These are phyloP conservation scores for Heliopora coerulea DNA, from an alignment of 92 coral and sea anemone species.

Conservation along the genomic window DNA sequence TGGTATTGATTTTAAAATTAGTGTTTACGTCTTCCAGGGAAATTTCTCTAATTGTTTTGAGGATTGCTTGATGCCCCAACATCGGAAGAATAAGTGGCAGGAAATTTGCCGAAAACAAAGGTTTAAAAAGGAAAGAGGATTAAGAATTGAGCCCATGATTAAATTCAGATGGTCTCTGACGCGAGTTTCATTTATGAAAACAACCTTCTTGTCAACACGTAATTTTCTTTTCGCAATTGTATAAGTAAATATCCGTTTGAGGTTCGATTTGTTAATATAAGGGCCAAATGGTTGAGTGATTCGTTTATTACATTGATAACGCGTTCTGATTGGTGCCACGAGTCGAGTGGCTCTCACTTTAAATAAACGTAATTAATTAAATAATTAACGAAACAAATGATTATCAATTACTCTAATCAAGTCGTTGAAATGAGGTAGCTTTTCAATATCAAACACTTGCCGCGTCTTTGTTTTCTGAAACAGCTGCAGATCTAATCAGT, in stretches of 20 bases:
- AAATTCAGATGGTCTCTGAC: conserved; percentile 7
- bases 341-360: conserved; percentile 76
- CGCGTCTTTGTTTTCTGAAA: conserved; percentile 75
- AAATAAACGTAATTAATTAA: conserved; percentile 99
- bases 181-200: conserved; percentile 23
- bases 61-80: conserved; percentile 24
- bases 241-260: conserved; percentile 42
- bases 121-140: not conserved
- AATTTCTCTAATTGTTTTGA: conserved; percentile 49
- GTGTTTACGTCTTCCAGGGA: conserved; percentile 67
- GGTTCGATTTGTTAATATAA: conserved; percentile 44
- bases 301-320: conserved; percentile 37
- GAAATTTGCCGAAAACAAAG: not conserved
- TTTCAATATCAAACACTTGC: conserved; percentile 79
- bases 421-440: conserved; percentile 81
- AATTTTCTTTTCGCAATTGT: conserved; percentile 29
- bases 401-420: conserved; percentile 99
- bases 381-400: conserved; percentile 99
- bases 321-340: conserved; percentile 68
- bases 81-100: not conserved
- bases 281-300: conserved; percentile 40
- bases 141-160: not conserved
- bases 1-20: conserved; percentile 59
- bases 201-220: conserved; percentile 43
- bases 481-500: conserved; percentile 91